phyloP scores from a whole-genome alignment of 2,797 vertebrate species.

The Acridotheres tristis region DNA sequence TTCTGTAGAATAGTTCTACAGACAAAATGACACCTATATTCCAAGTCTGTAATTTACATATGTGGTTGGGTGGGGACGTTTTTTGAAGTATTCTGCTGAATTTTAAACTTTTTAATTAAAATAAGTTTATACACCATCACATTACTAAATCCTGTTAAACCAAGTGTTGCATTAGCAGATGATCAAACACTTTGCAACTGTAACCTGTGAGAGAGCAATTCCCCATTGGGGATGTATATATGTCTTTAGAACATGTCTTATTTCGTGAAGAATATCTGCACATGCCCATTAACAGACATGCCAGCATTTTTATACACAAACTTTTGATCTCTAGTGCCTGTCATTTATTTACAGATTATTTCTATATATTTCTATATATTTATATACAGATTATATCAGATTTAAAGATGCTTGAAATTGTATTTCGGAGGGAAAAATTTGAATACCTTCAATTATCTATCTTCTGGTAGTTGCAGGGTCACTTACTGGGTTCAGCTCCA shows the following conservation, averaged over 20 bases:
- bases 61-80: background rate
- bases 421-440: background rate
- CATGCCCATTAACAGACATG: background rate
- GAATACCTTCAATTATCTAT: conserved; percentile 76
- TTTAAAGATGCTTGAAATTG: background rate
- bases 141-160: background rate
- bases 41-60: background rate
- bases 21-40: background rate
- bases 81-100: background rate
- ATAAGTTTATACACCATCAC: background rate
- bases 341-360: background rate
- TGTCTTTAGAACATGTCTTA: background rate
- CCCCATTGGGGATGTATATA: background rate
- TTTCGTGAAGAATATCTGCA: background rate
- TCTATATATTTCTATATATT: background rate
- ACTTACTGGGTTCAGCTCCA: conserved; percentile 74
- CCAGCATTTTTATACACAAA: background rate
- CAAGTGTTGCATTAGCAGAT: background rate
- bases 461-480: conserved; percentile 75
- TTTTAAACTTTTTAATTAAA: background rate
- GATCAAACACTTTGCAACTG: background rate
- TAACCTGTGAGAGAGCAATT: background rate
- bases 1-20: background rate
- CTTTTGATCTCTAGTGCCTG: background rate
- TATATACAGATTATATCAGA: background rate